Evolutionary conservation across 2,888 invertebrate genomes (phyloP).

Genomic region (Panopea generosa): DNA sequence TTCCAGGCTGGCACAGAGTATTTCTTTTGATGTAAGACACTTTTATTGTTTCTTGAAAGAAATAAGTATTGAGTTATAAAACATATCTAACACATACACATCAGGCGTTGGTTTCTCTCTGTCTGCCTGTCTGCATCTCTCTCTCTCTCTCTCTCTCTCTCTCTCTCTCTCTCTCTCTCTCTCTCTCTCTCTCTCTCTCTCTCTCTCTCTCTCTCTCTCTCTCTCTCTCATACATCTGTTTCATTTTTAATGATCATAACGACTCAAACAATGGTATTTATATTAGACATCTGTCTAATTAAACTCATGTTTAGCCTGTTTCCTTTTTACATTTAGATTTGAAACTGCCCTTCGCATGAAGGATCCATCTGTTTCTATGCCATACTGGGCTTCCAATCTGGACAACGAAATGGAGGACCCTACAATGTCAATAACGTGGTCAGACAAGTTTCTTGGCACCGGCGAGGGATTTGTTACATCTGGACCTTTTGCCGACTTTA

Average conservation of each 20-base stretch:
- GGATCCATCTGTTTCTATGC: conserved; percentile 56
- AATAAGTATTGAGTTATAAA: too few species aligned
- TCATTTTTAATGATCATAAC: too few species aligned
- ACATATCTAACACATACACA: too few species aligned
- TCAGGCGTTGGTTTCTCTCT: background rate
- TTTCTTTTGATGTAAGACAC: conserved; percentile 60
- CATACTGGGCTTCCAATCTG: conserved; percentile 68
- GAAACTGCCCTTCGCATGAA: conserved; percentile 63
- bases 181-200: conserved; percentile 3
- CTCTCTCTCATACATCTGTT: too few species aligned
- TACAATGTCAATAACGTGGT: conserved; percentile 63
- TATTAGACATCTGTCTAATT: too few species aligned
- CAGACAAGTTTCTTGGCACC: conserved; percentile 58
- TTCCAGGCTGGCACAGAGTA: conserved; percentile 66
- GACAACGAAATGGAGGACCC: conserved; percentile 64
- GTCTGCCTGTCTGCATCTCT: background rate
- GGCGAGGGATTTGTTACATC: conserved; percentile 64
- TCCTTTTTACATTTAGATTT: conserved; percentile 48
- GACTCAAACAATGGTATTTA: too few species aligned
- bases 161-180: conserved; percentile 3
- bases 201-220: too few species aligned
- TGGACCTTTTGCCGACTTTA: conserved; percentile 63
- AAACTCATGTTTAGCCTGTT: too few species aligned
- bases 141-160: background rate
- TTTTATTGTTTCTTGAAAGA: too few species aligned